Evolutionary conservation across 2,797 vertebrate species (phyloP).

Genomic region (Poecilia velifera): DNA sequence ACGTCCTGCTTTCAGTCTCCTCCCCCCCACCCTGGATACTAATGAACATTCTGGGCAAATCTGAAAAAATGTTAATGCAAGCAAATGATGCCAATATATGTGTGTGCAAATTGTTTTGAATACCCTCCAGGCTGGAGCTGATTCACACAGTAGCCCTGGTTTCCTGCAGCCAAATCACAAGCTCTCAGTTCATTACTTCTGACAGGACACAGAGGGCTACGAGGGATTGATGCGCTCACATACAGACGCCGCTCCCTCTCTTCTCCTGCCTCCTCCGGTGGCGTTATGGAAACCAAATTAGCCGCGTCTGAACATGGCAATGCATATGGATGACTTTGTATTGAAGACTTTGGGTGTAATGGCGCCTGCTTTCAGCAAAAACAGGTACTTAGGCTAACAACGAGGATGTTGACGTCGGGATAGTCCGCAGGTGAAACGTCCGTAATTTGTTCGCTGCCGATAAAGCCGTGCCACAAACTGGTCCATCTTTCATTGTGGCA

Average conservation of each 20-base stretch:
- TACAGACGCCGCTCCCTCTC: conserved; percentile 17
- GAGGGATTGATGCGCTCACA: conserved; percentile 54
- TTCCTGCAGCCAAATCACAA: conserved; percentile 62
- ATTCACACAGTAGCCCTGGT: conserved; percentile 53
- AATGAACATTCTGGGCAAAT: conserved; percentile 55
- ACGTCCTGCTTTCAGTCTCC: conserved; percentile 7
- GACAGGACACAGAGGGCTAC: conserved; percentile 64
- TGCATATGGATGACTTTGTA: conserved; percentile 36
- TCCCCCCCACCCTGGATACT: conserved; percentile 21
- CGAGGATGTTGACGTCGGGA: neutral
- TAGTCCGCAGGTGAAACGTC: neutral
- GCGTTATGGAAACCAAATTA: conserved; percentile 34
- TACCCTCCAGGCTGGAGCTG: conserved; percentile 56
- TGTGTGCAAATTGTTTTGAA: conserved; percentile 64
- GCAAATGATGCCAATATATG: conserved; percentile 62
- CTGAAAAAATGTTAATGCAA: conserved; percentile 55
- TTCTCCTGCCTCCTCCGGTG: conserved; percentile 26
- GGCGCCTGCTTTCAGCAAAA: conserved; percentile 20
- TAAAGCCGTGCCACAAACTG: neutral
- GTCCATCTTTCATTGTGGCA: neutral
- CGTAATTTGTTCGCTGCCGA: neutral
- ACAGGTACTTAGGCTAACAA: neutral
- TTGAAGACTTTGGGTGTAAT: conserved; percentile 28
- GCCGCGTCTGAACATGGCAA: conserved; percentile 13
- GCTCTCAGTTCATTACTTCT: conserved; percentile 66